phyloP scores from a whole-genome alignment of 2,113 vertebrate genomes.

The Cranoglanis bouderius region DNA sequence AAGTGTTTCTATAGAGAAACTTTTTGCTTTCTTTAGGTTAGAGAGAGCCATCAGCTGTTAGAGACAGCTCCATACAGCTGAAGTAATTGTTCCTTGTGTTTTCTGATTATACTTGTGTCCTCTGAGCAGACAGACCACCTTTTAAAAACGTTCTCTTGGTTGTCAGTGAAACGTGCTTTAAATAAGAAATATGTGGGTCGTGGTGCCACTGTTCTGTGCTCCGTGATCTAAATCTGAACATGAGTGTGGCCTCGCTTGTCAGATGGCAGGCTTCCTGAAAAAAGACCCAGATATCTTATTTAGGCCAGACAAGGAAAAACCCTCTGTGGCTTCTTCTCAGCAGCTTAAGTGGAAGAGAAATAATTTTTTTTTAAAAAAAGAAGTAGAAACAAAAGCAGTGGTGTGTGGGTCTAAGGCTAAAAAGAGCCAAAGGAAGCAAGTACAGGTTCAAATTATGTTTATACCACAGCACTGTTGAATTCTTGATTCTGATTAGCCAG shows the following conservation, averaged over 20 bases:
- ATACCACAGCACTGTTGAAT: too few species aligned
- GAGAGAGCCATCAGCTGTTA: slow-evolving; percentile 17
- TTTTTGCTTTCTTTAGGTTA: neutral
- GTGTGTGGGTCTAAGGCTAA: neutral
- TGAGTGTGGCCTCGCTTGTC: slow-evolving; percentile 62
- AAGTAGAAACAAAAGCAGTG: neutral
- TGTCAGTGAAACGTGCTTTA: slow-evolving; percentile 59
- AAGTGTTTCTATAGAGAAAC: slow-evolving; percentile 36
- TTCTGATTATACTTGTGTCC: slow-evolving; percentile 52
- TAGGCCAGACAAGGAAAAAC: slow-evolving; percentile 57
- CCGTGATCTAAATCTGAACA: slow-evolving; percentile 67
- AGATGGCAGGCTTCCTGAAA: slow-evolving; percentile 54
- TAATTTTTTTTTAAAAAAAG: slow-evolving; percentile 57
- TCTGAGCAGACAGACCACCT: slow-evolving; percentile 56
- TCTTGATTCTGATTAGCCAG: neutral
- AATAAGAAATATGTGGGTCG: slow-evolving; percentile 62
- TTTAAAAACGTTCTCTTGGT: slow-evolving; percentile 52
- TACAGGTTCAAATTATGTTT: neutral
- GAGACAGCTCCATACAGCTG: slow-evolving; percentile 36
- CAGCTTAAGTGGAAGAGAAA: slow-evolving; percentile 61
- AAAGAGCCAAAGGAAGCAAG: slow-evolving; percentile 46
- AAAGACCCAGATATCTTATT: slow-evolving; percentile 70
- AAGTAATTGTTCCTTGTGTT: slow-evolving; percentile 58
- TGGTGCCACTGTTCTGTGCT: slow-evolving; percentile 53
- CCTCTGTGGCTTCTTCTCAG: slow-evolving; percentile 61